A percentile compares a stretch with the other conserved stretches of the same genome.
phyloP scores from a whole-genome alignment of 2,797 vertebrate genomes.

The Acanthurus tractus region DNA sequence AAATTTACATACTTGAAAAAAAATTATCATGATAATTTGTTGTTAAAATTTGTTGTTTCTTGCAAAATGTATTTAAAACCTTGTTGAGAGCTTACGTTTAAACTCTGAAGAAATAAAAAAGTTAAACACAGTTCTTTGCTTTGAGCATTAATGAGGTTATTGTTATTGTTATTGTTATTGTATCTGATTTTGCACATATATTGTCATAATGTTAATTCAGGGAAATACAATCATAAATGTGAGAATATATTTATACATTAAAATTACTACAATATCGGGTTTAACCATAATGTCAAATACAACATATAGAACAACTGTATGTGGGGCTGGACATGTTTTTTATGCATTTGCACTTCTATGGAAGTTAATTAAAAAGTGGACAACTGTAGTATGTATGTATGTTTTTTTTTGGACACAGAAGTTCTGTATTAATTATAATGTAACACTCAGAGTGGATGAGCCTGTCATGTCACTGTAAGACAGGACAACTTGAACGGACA shows the following conservation, averaged over 20 bases:
- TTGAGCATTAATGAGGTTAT: not conserved
- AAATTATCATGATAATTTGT: too few species aligned
- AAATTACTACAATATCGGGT: not conserved
- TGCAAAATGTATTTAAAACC: not conserved
- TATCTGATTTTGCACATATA: not conserved
- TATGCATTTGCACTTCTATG: not conserved
- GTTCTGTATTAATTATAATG: not conserved
- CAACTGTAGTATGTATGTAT: not conserved
- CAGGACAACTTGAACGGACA: conserved; percentile 3
- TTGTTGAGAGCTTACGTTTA: not conserved
- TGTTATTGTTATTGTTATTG: not conserved
- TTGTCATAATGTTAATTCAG: not conserved
- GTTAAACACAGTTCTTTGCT: not conserved
- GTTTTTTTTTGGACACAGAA: not conserved
- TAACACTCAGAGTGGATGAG: conserved; percentile 2
- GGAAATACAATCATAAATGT: conserved; percentile 1
- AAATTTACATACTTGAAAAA: too few species aligned
- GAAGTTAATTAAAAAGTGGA: not conserved
- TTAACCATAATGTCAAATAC: not conserved
- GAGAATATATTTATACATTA: not conserved
- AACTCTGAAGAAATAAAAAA: not conserved
- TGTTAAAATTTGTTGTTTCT: not conserved
- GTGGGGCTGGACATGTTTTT: too few species aligned
- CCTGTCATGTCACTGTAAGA: not conserved
- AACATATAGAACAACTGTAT: not conserved